Percentiles rank a stretch among this genome's conserved stretches.
These are phyloP conservation scores for Choloepus didactylus DNA, from an alignment of 2,797 vertebrate species.

Conservation along the genomic window DNA sequence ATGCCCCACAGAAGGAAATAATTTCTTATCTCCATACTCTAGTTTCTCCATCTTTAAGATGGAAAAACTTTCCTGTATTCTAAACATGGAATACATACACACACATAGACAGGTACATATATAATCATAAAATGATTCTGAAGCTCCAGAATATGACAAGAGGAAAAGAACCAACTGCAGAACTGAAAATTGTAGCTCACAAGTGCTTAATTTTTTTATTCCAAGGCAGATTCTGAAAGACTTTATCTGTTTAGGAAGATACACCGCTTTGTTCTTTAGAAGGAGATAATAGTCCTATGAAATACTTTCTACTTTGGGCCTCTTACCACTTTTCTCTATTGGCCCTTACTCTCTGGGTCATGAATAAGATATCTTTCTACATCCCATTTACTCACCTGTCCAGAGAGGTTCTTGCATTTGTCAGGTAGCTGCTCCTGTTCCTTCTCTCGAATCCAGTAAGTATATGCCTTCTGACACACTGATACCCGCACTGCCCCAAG, in stretches of 20 bases:
- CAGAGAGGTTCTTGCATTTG: background rate
- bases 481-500: conserved; percentile 54
- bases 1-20: background rate
- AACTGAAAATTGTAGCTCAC: background rate
- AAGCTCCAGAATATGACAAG: background rate
- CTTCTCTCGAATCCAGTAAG: fast-evolving
- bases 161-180: background rate
- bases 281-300: background rate
- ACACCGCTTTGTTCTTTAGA: background rate
- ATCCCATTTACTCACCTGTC: conserved; percentile 76
- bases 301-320: background rate
- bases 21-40: background rate
- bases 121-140: background rate
- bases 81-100: background rate
- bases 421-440: fast-evolving
- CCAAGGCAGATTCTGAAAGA: conserved; percentile 10
- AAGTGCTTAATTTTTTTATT: conserved; percentile 15
- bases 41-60: background rate
- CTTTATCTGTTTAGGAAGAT: background rate
- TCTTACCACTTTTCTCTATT: background rate
- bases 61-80: background rate
- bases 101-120: background rate
- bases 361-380: background rate
- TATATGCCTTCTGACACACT: conserved; percentile 69
- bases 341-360: background rate